phyloP scores from a whole-genome alignment of 2,113 vertebrate species.

The Gadus chalcogrammus region DNA sequence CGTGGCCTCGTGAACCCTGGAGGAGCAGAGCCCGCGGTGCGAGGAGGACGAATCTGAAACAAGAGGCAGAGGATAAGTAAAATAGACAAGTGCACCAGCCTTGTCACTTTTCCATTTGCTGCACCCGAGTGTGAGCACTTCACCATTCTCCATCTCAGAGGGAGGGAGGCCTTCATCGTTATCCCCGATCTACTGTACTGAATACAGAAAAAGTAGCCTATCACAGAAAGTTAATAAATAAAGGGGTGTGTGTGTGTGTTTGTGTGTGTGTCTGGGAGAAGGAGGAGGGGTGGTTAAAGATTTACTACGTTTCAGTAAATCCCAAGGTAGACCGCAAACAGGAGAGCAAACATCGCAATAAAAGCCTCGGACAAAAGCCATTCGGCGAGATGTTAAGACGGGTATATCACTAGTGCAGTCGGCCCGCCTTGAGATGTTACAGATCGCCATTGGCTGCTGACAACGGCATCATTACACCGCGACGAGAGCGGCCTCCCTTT shows the following conservation, averaged over 20 bases:
- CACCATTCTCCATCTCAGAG: slow-evolving; percentile 69
- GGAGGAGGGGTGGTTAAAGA: slow-evolving; percentile 29
- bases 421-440: slow-evolving; percentile 67
- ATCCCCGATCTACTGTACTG: slow-evolving; percentile 72
- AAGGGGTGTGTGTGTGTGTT: neutral
- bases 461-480: slow-evolving; percentile 78
- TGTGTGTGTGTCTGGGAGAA: neutral
- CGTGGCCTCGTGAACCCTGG: slow-evolving; percentile 93
- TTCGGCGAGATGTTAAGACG: slow-evolving; percentile 54
- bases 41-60: slow-evolving; percentile 86
- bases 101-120: slow-evolving; percentile 84
- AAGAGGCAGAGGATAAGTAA: slow-evolving; percentile 86
- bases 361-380: slow-evolving; percentile 34
- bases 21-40: slow-evolving; percentile 87
- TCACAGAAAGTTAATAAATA: slow-evolving; percentile 60
- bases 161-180: slow-evolving; percentile 66
- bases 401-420: slow-evolving; percentile 70
- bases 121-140: slow-evolving; percentile 71
- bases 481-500: slow-evolving; percentile 72
- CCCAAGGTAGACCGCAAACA: slow-evolving; percentile 47
- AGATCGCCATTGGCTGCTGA: slow-evolving; percentile 70
- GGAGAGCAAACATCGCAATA: slow-evolving; percentile 38
- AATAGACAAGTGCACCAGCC: slow-evolving; percentile 86
- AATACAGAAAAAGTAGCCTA: slow-evolving; percentile 62
- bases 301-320: slow-evolving; percentile 53